Conservation (phyloP, 2,888 invertebrate species). For the Clistopyga incitator region DNA sequence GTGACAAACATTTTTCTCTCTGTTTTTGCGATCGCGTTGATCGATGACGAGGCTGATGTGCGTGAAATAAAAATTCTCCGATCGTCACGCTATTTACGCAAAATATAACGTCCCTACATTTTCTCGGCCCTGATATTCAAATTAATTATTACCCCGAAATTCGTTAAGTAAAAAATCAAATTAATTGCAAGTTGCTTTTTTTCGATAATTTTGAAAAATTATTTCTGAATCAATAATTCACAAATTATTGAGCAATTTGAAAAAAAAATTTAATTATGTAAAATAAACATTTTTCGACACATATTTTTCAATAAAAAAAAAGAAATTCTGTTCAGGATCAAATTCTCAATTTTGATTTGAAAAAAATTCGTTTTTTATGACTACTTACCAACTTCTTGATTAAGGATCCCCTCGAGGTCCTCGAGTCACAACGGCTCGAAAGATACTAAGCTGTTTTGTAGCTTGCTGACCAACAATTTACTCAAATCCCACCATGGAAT, state of each 20-base stretch:
- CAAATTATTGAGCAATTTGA: no score
- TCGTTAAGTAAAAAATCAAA: no score
- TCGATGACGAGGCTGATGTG: conserved; percentile 14
- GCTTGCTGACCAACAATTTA: conserved; percentile 42
- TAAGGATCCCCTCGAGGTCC: conserved; percentile 37
- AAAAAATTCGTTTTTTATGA: background rate
- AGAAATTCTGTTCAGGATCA: background rate
- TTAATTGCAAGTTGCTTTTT: no score
- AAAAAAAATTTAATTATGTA: no score
- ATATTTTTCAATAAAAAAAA: no score
- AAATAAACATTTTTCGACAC: no score
- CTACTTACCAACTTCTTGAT: background rate
- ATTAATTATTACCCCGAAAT: background rate
- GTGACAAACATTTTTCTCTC: conserved; percentile 58
- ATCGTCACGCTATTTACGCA: background rate
- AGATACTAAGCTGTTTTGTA: conserved; percentile 73
- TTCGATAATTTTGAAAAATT: no score
- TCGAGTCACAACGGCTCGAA: conserved; percentile 70
- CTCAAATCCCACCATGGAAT: conserved; percentile 74
- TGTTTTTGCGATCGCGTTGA: conserved; percentile 12
- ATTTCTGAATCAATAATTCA: no score
- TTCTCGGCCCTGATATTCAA: background rate
- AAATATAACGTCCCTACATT: background rate
- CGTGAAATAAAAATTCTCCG: conserved; percentile 18
- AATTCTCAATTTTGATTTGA: background rate